phyloP scores from a whole-genome alignment of 2,797 vertebrate species.

The Darevskia mixta region DNA sequence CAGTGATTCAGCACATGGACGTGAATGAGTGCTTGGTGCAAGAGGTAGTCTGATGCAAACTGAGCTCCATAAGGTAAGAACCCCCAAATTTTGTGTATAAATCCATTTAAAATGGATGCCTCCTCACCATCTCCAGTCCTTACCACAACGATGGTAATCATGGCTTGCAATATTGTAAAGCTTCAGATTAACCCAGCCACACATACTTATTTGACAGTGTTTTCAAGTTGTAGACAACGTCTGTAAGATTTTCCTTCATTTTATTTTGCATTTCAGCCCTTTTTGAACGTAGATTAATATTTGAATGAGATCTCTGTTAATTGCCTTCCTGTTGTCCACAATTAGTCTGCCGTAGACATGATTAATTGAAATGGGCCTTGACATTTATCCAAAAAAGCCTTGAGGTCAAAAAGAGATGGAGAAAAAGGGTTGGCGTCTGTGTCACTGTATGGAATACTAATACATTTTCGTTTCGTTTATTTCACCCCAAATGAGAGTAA shows the following conservation, averaged over 20 bases:
- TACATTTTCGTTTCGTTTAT: conserved; percentile 43
- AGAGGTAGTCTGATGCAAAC: too few relatives aligned
- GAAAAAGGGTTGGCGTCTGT: conserved; percentile 70
- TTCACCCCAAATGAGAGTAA: conserved; percentile 65
- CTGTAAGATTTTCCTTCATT: neutral
- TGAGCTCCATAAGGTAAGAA: too few relatives aligned
- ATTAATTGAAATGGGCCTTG: conserved; percentile 82
- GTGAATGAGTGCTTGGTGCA: too few relatives aligned
- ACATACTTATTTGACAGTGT: neutral
- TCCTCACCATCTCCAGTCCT: neutral
- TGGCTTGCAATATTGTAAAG: neutral
- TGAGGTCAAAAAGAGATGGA: conserved; percentile 82
- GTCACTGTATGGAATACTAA: conserved; percentile 78
- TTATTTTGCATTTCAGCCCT: conserved; percentile 62
- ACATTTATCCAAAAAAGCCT: conserved; percentile 84
- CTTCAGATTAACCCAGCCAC: neutral
- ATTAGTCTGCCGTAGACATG: conserved; percentile 81
- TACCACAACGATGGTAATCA: neutral
- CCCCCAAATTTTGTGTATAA: too few relatives aligned
- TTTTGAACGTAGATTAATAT: conserved; percentile 76
- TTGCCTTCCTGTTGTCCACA: conserved; percentile 80
- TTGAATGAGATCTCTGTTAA: conserved; percentile 79
- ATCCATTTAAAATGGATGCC: too few relatives aligned
- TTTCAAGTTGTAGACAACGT: too few relatives aligned
- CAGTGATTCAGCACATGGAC: too few relatives aligned